A percentile compares a stretch with the other conserved stretches of the same genome.
These are phyloP conservation scores for Trichonephila clavipes DNA, from an alignment of 1,140 invertebrate species.

Conservation along the genomic window DNA sequence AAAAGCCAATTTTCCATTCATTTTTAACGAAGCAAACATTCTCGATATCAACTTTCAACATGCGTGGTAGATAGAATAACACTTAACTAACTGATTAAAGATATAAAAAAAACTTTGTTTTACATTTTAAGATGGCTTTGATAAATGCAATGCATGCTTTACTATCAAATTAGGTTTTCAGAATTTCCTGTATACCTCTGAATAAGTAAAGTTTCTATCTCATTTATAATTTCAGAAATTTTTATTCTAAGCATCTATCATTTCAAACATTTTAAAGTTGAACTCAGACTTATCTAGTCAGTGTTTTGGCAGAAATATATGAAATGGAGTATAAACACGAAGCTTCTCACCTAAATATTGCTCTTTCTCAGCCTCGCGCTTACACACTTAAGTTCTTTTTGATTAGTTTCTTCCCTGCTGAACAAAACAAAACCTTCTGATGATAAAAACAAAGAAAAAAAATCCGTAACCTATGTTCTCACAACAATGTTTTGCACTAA, in stretches of 20 bases:
- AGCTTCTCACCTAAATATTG: neutral
- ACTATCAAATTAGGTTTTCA: no score
- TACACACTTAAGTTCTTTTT: constrained; percentile 18
- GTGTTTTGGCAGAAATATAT: constrained; percentile 7
- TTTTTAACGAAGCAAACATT: no score
- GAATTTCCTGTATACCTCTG: no score
- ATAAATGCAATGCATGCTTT: no score
- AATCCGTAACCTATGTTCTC: constrained; percentile 14
- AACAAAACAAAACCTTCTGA: neutral
- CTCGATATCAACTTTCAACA: no score
- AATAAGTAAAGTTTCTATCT: neutral
- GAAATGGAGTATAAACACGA: neutral
- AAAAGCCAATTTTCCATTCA: no score
- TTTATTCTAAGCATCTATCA: neutral
- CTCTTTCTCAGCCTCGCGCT: neutral
- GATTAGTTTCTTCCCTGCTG: constrained; percentile 29
- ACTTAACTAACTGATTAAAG: no score
- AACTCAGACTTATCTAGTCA: neutral
- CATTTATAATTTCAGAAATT: neutral
- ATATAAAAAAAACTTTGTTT: no score
- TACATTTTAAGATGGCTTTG: no score
- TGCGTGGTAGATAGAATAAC: no score
- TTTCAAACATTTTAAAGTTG: neutral
- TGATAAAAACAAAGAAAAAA: neutral
- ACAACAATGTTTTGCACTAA: neutral